Base-by-base conservation (phyloP, 1,140 invertebrate species). In the Micrasema longulum region DNA sequence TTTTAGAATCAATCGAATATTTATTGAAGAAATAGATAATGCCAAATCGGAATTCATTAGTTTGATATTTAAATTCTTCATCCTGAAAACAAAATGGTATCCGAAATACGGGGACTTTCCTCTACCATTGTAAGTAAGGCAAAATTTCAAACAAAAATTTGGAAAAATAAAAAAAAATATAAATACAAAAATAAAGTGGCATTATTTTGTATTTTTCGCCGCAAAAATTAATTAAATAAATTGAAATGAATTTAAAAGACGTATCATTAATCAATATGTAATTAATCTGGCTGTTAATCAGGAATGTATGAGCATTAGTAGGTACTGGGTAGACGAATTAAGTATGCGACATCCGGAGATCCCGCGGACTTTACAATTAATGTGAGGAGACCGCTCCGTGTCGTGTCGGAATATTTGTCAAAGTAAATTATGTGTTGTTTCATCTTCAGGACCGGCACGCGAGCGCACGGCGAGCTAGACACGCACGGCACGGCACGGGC, bases 391-490 rank as follows among this genome's bases (percentile, higher is more conserved):
- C 35, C 43, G 55, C 48, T 38, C 41, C 16, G 69, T 72, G 70
- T 75, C 70, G 67, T 62, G 74, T 72, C 31, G 66, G 68, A 31
- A 43, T 66, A 75, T 75, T 75, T 75, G 74, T 75, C 74, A 75
- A 57, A 62, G 70, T 75, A 72, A 75, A 75, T 75, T 72, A 75
- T 70, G 70, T 67, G 74, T 70, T 69, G 74, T 67, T 75, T 72
- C 74, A 72, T 75, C 70, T 75, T 75, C 69, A 52, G 16, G n/a
- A 31, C 35, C 35, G 36, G 52, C 52, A 38, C 35, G 50, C 55
- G 35, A 41, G 55, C 23, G 9, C 35, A 41, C 55, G 48, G n/a
- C 18, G 48, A 14, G 35, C 35, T 23, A n/a, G 26, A 11, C 55
- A 60, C 55, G 55, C 55, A 41, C 18, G 48, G 16, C 47, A 16